A percentile compares a stretch with the other conserved stretches of the same genome.
phyloP scores from a whole-genome alignment of 2,113 vertebrate genomes.

The Chiloscyllium plagiosum region DNA sequence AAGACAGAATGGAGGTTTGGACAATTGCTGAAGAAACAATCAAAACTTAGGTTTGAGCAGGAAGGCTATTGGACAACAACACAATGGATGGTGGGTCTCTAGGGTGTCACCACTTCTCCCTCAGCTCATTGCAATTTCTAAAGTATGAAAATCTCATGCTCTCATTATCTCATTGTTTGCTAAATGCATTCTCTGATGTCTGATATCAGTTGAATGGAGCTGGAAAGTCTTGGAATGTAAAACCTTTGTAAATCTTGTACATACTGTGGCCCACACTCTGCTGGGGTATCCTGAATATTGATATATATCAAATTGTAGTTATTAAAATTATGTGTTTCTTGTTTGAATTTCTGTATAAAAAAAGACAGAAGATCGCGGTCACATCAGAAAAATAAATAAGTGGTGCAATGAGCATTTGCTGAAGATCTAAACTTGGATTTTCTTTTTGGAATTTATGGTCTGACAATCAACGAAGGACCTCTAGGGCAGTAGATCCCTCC shows the following conservation, averaged over 20 bases:
- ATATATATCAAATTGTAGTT: slow-evolving; percentile 36
- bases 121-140: not conserved
- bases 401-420: slow-evolving; percentile 24
- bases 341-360: slow-evolving; percentile 36
- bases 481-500: not conserved
- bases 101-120: not conserved
- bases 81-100: not conserved
- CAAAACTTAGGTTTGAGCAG: not conserved
- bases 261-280: not conserved
- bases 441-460: not conserved
- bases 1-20: not conserved
- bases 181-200: not conserved
- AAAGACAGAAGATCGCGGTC: not conserved
- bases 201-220: not conserved
- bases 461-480: not conserved
- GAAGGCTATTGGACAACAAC: not conserved
- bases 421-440: not conserved
- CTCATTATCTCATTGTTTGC: not conserved
- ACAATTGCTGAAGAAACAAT: not conserved
- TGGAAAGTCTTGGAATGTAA: slow-evolving; percentile 13
- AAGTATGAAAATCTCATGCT: too few species aligned
- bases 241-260: slow-evolving; percentile 33
- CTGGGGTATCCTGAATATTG: slow-evolving; percentile 13
- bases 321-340: slow-evolving; percentile 34
- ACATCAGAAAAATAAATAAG: slow-evolving; percentile 35